Evolutionary conservation across 2,113 vertebrate genomes (phyloP), one percentile per base, ranked within the genome.

Genomic region (Odontesthes bonariensis): DNA sequence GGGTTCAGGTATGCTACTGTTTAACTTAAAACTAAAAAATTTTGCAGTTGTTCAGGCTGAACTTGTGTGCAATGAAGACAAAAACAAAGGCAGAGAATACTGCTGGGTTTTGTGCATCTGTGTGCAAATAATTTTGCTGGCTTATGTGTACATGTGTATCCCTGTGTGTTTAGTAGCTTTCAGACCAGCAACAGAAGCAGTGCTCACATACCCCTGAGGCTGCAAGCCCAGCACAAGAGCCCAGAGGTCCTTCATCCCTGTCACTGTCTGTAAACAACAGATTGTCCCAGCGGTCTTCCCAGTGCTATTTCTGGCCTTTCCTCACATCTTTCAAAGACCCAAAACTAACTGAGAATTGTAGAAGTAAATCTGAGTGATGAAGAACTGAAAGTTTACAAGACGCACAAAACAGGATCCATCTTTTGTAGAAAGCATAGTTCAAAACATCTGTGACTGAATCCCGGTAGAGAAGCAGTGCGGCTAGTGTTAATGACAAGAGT

Each of bases 211-310:
- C 89, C 86, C 86, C 70, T 14, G 87, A 89, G 89, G 88, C 87
- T 84, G 40, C 40, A 49, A 74, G 71, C 75, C 73, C 72, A 47
- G 83, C 76, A 83, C 83, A 69, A 75, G 83, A 85, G 86, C 88
- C 33, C 92, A 88, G 84, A 91, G 89, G 88, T 91, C 90, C 89
- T 93, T 81, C 90, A 91, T 92, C 86, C 87, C 89, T 90, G 90
- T 92, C 91, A 91, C 86, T 89, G 75, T 89, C 85, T 87, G 88
- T 90, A 91, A 93, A 92, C 92, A 92, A 90, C 90, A 84, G 74
- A 71, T 58, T 31, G 46, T 89, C 90, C 90, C 89, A 78, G 79
- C 32, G 85, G 89, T 72, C 64, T 42, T 51, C 67, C 61, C 66
- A 0, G 1, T 49, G 84, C 86, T 93, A 88, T 92, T 91, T 72